Conservation (phyloP, 1,140 invertebrate genomes). For the Steinernema feltiae region DNA sequence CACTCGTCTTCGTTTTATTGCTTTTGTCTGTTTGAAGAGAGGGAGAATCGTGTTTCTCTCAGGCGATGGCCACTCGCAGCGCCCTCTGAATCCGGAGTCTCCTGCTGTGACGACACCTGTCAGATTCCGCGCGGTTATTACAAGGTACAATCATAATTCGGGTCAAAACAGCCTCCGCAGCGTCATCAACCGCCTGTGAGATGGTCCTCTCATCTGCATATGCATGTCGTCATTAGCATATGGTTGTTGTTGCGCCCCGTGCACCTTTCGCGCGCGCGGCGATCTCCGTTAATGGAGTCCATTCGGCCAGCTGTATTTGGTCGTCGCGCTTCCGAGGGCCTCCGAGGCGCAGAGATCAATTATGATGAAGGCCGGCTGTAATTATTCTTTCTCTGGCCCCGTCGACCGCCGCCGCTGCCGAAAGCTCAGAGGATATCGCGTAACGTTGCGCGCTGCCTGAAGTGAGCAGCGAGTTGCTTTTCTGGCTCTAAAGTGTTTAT, state of each 20-base stretch:
- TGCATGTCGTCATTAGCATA: conserved; percentile 9
- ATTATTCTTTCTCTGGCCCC: not conserved
- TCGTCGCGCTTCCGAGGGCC: not conserved
- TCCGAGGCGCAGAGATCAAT: not conserved
- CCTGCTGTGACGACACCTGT: not conserved
- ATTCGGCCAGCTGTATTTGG: not conserved
- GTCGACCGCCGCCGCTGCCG: not conserved
- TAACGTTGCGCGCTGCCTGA: not conserved
- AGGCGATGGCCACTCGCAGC: too few relatives aligned
- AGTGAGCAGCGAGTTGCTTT: too few relatives aligned
- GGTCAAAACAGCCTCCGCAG: not conserved
- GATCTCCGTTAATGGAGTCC: not conserved
- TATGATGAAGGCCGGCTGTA: conserved; percentile 11
- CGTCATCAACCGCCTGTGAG: not conserved
- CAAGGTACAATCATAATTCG: not conserved
- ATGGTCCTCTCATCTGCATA: not conserved
- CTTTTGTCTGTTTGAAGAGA: too few relatives aligned
- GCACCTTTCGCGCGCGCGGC: not conserved
- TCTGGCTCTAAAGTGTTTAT: too few relatives aligned
- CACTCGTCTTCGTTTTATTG: not conserved
- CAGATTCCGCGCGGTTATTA: not conserved
- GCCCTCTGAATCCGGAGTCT: too few relatives aligned
- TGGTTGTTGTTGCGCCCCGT: not conserved
- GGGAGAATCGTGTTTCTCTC: too few relatives aligned
- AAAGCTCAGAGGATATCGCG: not conserved